These are phyloP conservation scores for Pionites leucogaster DNA, from an alignment of 2,113 vertebrate genomes.

Conservation along the genomic window DNA sequence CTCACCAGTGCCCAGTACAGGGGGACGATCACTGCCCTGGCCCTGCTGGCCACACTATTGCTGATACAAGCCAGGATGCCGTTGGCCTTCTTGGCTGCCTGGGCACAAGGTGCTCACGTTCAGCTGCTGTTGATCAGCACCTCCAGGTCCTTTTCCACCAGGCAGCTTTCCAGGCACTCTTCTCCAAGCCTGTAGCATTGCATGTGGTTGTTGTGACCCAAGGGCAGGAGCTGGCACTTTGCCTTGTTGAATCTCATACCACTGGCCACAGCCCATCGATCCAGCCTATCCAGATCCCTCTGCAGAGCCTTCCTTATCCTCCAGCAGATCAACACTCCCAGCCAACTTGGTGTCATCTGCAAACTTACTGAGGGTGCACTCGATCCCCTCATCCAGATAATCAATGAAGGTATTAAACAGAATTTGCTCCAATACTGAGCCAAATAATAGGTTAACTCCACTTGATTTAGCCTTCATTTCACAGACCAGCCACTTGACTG, in stretches of 20 bases:
- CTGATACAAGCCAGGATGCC: not conserved
- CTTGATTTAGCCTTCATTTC: not conserved
- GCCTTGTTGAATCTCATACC: not conserved
- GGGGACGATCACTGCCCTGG: fast-evolving
- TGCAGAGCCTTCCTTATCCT: not conserved
- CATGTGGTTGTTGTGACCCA: not conserved
- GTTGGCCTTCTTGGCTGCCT: not conserved
- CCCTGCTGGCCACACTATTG: not conserved
- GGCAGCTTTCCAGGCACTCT: not conserved
- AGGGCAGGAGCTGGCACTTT: fast-evolving
- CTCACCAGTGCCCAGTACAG: fast-evolving
- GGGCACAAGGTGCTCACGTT: not conserved
- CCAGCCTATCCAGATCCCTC: not conserved
- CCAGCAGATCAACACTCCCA: not conserved
- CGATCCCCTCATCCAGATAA: not conserved
- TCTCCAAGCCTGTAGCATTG: not conserved
- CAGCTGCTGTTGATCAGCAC: not conserved
- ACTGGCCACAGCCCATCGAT: not conserved
- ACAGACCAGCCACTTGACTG: not conserved
- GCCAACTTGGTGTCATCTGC: not conserved
- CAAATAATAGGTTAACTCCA: not conserved
- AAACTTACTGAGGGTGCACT: not conserved
- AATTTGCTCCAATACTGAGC: not conserved
- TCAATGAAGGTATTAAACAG: not conserved
- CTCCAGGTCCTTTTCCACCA: fast-evolving